Evolutionary conservation across 2,113 vertebrate genomes (phyloP).

Genomic region (Bagarius yarrelli): DNA sequence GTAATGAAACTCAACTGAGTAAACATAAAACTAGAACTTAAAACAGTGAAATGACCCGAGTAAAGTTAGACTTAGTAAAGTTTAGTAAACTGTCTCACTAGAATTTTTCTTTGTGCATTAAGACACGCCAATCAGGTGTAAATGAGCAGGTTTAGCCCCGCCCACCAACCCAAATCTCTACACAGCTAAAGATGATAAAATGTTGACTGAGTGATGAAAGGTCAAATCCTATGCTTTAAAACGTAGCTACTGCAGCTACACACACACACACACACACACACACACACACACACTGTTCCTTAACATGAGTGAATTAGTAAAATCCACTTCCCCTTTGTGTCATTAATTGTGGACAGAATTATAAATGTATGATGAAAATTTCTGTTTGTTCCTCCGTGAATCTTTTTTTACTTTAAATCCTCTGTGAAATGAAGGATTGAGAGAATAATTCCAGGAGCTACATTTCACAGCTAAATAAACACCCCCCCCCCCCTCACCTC

Average conservation of each 20-base stretch:
- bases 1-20: neutral
- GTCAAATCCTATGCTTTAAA: neutral
- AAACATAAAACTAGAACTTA: neutral
- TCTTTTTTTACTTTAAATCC: too few species aligned
- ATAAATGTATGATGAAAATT: too few species aligned
- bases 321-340: too few species aligned
- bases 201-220: neutral
- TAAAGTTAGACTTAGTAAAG: too few species aligned
- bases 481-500: neutral
- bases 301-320: neutral
- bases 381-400: too few species aligned
- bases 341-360: too few species aligned
- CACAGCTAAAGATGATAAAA: neutral
- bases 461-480: neutral
- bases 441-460: slow-evolving; percentile 5
- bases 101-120: neutral
- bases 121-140: neutral
- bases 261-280: neutral
- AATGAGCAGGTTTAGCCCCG: neutral
- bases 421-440: too few species aligned
- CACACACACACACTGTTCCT: neutral
- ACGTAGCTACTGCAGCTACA: neutral
- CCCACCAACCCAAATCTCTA: neutral
- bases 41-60: too few species aligned
- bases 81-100: neutral